These are phyloP conservation scores for Calliscelio sp. DNA, from an alignment of 2,888 invertebrate genomes.

Conservation along the genomic window DNA sequence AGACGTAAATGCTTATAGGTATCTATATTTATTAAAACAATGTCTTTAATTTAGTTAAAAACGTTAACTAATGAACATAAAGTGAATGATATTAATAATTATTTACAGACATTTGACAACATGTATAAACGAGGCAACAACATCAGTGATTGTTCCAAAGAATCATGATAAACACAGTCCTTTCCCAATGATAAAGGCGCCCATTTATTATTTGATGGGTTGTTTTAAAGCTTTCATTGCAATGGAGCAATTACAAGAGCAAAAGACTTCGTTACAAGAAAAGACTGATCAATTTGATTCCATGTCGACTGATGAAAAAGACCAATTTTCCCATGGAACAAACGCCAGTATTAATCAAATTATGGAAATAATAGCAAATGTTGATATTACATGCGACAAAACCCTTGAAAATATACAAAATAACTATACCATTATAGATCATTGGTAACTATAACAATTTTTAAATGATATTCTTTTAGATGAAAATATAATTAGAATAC, in stretches of 20 bases:
- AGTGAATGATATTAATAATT: too few species aligned
- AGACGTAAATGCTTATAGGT: constrained; percentile 80
- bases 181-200: constrained; percentile 80
- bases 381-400: constrained; percentile 64
- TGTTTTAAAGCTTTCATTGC: constrained; percentile 78
- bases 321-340: background rate
- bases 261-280: constrained; percentile 25
- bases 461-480: constrained; percentile 3
- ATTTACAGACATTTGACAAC: constrained; percentile 77
- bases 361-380: constrained; percentile 75
- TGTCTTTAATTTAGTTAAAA: too few species aligned
- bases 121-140: constrained; percentile 78
- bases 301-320: background rate
- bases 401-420: constrained; percentile 76
- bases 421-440: constrained; percentile 78
- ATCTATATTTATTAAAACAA: constrained; percentile 16
- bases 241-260: constrained; percentile 56
- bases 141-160: constrained; percentile 66
- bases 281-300: background rate
- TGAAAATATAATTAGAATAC: too few species aligned
- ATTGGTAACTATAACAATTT: constrained; percentile 76
- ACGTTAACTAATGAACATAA: too few species aligned
- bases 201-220: constrained; percentile 81
- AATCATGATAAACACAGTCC: constrained; percentile 67
- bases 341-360: constrained; percentile 61